Conservation (phyloP, 2,797 vertebrate species). For the Lerista edwardsae region DNA sequence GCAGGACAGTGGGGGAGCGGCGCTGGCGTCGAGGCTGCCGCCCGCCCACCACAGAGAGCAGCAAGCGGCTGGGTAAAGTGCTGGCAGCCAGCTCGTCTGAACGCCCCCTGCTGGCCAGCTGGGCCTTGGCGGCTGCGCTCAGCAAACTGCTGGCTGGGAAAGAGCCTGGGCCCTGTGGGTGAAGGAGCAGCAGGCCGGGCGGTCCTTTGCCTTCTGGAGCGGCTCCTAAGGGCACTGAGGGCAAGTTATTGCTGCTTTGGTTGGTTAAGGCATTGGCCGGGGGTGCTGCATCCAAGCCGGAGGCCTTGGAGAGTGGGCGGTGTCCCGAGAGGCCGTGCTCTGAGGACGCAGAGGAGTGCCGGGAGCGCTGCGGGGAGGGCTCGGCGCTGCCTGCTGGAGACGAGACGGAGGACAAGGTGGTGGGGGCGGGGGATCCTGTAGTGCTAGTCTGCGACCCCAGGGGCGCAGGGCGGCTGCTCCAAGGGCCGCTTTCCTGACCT, state of each 20-base stretch:
- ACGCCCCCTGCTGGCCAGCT: conserved; percentile 80
- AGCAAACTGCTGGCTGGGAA: conserved; percentile 91
- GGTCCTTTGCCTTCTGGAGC: conserved; percentile 73
- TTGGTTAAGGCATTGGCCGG: conserved; percentile 59
- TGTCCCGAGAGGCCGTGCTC: conserved; percentile 77
- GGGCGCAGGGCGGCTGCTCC: conserved; percentile 48
- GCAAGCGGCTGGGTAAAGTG: conserved; percentile 88
- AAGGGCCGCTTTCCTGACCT: conserved; percentile 45
- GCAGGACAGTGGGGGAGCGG: conserved; percentile 82
- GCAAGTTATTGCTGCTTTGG: conserved; percentile 62
- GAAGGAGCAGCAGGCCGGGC: conserved; percentile 74
- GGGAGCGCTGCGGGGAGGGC: conserved; percentile 79
- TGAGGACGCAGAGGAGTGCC: conserved; percentile 83
- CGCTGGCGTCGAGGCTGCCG: conserved; percentile 71
- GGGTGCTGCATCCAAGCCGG: conserved; percentile 33
- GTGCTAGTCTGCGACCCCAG: conserved; percentile 15
- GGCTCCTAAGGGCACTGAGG: conserved; percentile 81
- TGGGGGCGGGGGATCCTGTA: conserved; percentile 75
- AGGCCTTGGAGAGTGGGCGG: conserved; percentile 73
- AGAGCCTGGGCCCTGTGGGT: conserved; percentile 82
- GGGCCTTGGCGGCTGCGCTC: conserved; percentile 90
- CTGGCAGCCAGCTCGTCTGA: conserved; percentile 72
- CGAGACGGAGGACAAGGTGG: conserved; percentile 74
- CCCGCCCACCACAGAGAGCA: conserved; percentile 62
- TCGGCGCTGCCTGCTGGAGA: conserved; percentile 68